Evolutionary conservation across 2,113 vertebrate genomes (phyloP).

Genomic region (Tyrannus savana): DNA sequence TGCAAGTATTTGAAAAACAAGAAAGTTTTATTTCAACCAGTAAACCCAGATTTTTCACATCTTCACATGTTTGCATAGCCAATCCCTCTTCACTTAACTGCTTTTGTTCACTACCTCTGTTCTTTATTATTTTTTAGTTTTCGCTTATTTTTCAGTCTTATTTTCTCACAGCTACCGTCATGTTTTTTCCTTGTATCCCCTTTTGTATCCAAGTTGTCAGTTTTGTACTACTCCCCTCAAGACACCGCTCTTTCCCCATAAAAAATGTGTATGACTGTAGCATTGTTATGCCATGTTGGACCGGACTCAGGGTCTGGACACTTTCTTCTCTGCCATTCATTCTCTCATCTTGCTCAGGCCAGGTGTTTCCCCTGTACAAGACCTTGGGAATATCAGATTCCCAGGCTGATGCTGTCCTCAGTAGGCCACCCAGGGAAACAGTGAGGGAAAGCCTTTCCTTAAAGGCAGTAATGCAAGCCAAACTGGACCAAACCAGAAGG

Average conservation of each 20-base stretch:
- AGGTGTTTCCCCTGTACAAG: background rate
- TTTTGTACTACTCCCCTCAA: background rate
- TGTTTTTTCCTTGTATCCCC: background rate
- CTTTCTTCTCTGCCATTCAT: background rate
- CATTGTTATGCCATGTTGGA: background rate
- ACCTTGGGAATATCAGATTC: background rate
- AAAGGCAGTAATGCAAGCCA: background rate
- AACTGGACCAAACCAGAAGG: background rate
- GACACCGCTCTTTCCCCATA: background rate
- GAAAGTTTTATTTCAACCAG: background rate
- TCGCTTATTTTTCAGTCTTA: background rate
- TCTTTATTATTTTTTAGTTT: background rate
- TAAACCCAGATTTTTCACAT: background rate
- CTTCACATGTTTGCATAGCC: background rate
- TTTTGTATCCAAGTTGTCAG: background rate
- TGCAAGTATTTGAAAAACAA: background rate
- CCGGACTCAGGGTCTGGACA: background rate
- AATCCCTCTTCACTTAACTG: background rate
- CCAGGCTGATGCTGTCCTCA: background rate
- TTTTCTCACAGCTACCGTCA: background rate
- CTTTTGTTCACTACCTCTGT: background rate
- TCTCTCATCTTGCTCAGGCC: background rate
- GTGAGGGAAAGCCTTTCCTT: background rate
- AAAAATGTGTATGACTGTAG: background rate
- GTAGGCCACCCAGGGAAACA: background rate